Evolutionary conservation across 1,140 invertebrate genomes (phyloP).

Genomic region (Nasonia longicornis): DNA sequence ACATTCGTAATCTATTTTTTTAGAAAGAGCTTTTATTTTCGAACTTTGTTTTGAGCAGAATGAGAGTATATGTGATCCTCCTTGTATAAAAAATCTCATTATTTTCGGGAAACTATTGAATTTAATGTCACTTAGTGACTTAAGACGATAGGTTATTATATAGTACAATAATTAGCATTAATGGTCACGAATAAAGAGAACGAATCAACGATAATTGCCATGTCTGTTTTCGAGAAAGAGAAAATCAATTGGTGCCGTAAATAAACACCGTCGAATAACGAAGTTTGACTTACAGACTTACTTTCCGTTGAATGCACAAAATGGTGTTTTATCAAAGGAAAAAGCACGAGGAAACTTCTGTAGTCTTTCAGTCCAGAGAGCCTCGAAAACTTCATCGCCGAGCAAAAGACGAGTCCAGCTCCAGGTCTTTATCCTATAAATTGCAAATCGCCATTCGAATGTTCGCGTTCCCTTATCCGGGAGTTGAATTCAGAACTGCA

Average conservation of each 20-base stretch:
- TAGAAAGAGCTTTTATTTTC: not conserved
- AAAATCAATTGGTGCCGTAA: too few relatives aligned
- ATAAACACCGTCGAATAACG: not conserved
- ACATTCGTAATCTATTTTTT: not conserved
- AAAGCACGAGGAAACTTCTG: constrained; percentile 7
- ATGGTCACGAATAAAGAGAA: too few relatives aligned
- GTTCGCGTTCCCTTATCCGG: constrained; percentile 14
- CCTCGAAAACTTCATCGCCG: not conserved
- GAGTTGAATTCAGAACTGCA: constrained; percentile 10
- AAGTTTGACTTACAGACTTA: not conserved
- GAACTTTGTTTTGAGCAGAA: not conserved
- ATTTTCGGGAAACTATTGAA: too few relatives aligned
- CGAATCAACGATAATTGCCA: too few relatives aligned
- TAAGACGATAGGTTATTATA: too few relatives aligned
- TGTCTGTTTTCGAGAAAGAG: too few relatives aligned
- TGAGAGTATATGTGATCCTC: too few relatives aligned
- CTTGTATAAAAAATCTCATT: too few relatives aligned
- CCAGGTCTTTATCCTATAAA: constrained; percentile 10
- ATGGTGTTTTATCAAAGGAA: not conserved
- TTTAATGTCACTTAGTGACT: too few relatives aligned
- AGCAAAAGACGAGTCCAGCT: not conserved
- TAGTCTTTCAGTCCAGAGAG: constrained; percentile 7
- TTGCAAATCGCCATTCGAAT: constrained; percentile 12
- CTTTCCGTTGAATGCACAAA: not conserved
- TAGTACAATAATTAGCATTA: too few relatives aligned